Evolutionary conservation across 2,888 invertebrate genomes (phyloP).

Genomic region (Gastrophysa polygoni): DNA sequence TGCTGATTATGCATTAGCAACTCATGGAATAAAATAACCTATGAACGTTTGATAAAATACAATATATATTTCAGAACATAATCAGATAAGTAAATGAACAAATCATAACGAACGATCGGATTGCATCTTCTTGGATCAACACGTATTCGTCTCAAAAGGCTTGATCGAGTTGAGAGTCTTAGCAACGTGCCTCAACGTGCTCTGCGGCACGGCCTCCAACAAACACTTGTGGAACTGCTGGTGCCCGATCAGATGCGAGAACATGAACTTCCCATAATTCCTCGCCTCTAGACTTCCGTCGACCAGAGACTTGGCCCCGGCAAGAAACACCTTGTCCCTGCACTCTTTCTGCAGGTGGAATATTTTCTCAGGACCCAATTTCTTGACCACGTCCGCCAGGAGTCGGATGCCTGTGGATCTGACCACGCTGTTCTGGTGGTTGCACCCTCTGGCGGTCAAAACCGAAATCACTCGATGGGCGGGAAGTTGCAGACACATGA

Average conservation of each 20-base stretch:
- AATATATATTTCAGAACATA: not conserved
- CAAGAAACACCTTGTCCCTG: constrained; percentile 75
- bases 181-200: constrained; percentile 80
- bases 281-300: constrained; percentile 87
- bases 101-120: not conserved
- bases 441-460: constrained; percentile 71
- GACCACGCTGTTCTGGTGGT: constrained; percentile 87
- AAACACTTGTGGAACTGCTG: constrained; percentile 77
- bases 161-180: constrained; percentile 74
- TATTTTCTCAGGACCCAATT: constrained; percentile 74
- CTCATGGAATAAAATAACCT: not conserved
- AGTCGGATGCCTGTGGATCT: constrained; percentile 83
- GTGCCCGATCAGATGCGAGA: constrained; percentile 74
- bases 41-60: not conserved
- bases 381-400: constrained; percentile 73
- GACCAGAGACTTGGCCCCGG: constrained; percentile 80
- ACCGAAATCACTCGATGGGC: constrained; percentile 71
- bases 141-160: not conserved
- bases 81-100: not conserved
- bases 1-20: not conserved
- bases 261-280: constrained; percentile 78
- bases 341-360: constrained; percentile 77
- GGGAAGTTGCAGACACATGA: constrained; percentile 79
- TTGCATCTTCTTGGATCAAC: too few relatives aligned
- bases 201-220: constrained; percentile 78